A percentile compares a stretch with the other conserved stretches of the same genome.
Conservation (phyloP, 2,113 vertebrate genomes). For the Cyprinodon brontotheroides region DNA sequence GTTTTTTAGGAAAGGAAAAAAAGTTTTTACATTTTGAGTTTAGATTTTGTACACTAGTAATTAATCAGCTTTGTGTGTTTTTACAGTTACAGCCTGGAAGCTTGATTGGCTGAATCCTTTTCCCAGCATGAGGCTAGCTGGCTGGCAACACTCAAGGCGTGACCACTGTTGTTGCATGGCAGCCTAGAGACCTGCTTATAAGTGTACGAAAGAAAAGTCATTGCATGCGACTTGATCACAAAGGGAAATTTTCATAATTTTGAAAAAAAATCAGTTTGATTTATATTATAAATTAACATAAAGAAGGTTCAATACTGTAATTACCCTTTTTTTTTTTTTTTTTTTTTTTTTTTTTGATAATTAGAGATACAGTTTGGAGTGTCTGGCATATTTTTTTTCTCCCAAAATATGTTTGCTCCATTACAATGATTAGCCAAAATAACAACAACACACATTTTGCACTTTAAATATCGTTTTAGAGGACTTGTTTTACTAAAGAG, state of each 20-base stretch:
- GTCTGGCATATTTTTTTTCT: neutral
- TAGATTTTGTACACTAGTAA: neutral
- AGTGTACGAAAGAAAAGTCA: conserved; percentile 24
- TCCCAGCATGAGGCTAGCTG: conserved; percentile 37
- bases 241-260: conserved; percentile 34
- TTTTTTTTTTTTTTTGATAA: neutral
- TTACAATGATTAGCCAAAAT: neutral
- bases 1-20: neutral
- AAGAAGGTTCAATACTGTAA: neutral
- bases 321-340: too few species aligned
- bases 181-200: conserved; percentile 34
- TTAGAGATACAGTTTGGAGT: neutral
- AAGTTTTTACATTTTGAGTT: neutral
- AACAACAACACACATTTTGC: neutral
- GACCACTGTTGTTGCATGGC: conserved; percentile 42
- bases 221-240: conserved; percentile 31
- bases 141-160: conserved; percentile 32
- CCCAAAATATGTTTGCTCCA: neutral
- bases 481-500: neutral
- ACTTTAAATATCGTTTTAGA: neutral
- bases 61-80: conserved; percentile 28
- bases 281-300: neutral
- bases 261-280: conserved; percentile 15
- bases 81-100: conserved; percentile 33
- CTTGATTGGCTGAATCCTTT: conserved; percentile 54